A percentile compares a stretch with the other conserved stretches of the same genome.
These are phyloP conservation scores for Dendrolimus punctatus DNA, from an alignment of 1,140 invertebrate genomes.

Conservation along the genomic window DNA sequence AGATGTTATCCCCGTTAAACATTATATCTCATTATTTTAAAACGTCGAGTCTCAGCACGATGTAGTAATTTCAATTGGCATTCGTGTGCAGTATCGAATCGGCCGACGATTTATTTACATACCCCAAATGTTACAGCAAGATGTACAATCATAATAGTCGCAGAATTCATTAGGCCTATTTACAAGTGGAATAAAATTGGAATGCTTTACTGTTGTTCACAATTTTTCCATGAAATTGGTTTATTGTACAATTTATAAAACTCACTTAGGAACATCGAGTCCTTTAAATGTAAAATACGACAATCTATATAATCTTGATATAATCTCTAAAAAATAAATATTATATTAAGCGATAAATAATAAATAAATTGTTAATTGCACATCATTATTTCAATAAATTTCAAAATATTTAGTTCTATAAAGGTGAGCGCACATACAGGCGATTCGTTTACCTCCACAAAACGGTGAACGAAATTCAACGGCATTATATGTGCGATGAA, in stretches of 20 bases:
- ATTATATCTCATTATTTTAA: slow-evolving; percentile 46
- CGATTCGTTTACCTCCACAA: too few species aligned
- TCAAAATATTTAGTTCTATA: slow-evolving; percentile 22
- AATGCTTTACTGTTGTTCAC: slow-evolving; percentile 61
- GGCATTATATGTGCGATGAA: too few species aligned
- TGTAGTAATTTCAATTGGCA: slow-evolving; percentile 43
- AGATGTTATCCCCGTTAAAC: slow-evolving; percentile 66
- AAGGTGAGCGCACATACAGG: too few species aligned
- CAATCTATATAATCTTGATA: slow-evolving; percentile 27
- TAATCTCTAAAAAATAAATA: slow-evolving; percentile 66
- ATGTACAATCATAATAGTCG: slow-evolving; percentile 51
- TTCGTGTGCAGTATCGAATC: slow-evolving; percentile 34
- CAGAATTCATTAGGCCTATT: slow-evolving; percentile 67
- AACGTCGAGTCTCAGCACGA: slow-evolving; percentile 55
- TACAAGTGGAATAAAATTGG: slow-evolving; percentile 70
- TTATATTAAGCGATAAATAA: slow-evolving; percentile 61
- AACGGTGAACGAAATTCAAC: too few species aligned
- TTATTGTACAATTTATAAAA: slow-evolving; percentile 52
- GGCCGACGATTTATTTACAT: slow-evolving; percentile 50
- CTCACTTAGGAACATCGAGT: slow-evolving; percentile 63
- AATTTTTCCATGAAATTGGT: slow-evolving; percentile 44
- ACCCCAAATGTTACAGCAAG: slow-evolving; percentile 51
- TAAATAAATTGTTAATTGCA: slow-evolving; percentile 68
- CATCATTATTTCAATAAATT: slow-evolving; percentile 54
- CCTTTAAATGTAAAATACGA: slow-evolving; percentile 44